Evolutionary conservation across 2,113 vertebrate species (phyloP), one percentile per base, ranked within the genome.

Genomic region (Nesogale talazaci): DNA sequence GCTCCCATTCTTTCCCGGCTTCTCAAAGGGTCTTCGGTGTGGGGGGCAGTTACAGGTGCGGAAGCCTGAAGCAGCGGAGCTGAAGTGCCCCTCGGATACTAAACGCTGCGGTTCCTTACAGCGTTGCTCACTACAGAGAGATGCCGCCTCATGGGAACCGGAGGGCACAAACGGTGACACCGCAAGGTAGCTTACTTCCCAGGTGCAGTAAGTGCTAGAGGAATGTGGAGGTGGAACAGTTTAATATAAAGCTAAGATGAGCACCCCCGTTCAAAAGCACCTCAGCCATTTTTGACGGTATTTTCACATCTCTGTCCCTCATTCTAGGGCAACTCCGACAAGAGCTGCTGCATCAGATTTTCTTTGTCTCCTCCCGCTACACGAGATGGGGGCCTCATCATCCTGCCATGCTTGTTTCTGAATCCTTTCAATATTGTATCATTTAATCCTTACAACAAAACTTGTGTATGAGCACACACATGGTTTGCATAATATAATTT

Each of bases 281-380:
- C 52, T 89, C 15, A 85, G 83, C 14, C 76, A 15, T 11, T 90
- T 61, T 69, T 78, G 2, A 59, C 29, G 85, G 65, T 79, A 93
- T 77, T 95, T 92, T 31, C 83, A 16, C 42, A 46, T 46, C 59
- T 86, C 6, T 1, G 20, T 38, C 34, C 70, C n/a, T 92, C n/a
- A 83, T 94, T 93, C 72, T 56, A 86, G 25, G 14, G 69, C 88
- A 89, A 91, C 91, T 83, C 80, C 90, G 70, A 19, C 70, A 79
- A 72, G 19, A 79, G 77, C 17, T 94, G 83, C 75, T 92, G 57
- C 89, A 17, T 81, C 36, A 86, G 63, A 31, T 34, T 10, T 46
- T n/a, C 83, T 57, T 76, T n/a, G 63, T 20, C 52, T 70, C 63
- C 46, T 93, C 92, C 83, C 89, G 36, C 19, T 90, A 74, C n/a